phyloP scores from a whole-genome alignment of 2,797 vertebrate species.

The Oophaga sylvatica region DNA sequence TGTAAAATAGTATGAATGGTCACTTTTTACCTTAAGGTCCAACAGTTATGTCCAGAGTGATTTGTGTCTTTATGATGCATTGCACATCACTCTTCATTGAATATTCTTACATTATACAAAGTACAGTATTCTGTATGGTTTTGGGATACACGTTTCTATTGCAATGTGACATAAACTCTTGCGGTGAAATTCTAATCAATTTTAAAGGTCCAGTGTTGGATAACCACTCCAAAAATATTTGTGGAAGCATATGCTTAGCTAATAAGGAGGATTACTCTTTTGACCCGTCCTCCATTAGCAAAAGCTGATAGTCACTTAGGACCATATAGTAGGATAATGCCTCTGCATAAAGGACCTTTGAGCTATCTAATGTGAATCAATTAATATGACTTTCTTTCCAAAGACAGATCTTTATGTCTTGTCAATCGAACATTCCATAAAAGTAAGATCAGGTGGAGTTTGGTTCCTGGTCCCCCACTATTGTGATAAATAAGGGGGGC shows the following conservation, averaged over 20 bases:
- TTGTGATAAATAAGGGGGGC: background rate
- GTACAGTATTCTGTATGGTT: background rate
- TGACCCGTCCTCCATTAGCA: background rate
- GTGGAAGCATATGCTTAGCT: background rate
- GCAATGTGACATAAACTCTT: background rate
- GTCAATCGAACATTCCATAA: background rate
- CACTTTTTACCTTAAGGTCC: background rate
- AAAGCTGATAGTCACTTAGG: slow-evolving; percentile 7
- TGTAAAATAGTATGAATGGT: background rate
- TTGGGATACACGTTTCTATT: background rate
- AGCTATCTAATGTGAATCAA: background rate
- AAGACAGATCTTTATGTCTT: background rate
- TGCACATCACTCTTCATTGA: background rate
- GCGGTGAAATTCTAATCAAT: background rate
- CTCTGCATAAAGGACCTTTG: background rate
- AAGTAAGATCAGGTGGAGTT: background rate
- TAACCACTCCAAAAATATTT: background rate
- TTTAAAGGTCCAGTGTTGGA: background rate
- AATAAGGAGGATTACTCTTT: background rate
- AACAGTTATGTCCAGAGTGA: background rate
- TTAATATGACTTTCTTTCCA: background rate
- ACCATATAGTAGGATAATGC: background rate
- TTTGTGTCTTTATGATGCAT: background rate
- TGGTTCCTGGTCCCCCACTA: background rate
- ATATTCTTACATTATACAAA: background rate